Percentiles rank a stretch among this genome's conserved stretches.
Evolutionary conservation across 2,113 vertebrate genomes (phyloP).

Genomic region (Nothoprocta perdicaria): DNA sequence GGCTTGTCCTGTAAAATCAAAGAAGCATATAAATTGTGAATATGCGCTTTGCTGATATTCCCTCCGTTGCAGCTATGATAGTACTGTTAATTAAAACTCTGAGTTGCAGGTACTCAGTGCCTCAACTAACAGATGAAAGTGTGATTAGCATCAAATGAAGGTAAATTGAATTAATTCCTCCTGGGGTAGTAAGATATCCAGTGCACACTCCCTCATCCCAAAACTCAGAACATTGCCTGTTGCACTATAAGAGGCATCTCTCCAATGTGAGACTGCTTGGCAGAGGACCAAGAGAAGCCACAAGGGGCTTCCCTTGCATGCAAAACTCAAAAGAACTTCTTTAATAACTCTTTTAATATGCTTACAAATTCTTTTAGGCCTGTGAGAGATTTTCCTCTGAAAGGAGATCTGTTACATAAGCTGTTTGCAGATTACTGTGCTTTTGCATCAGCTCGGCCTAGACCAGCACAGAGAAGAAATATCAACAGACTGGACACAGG

Average conservation of each 20-base stretch:
- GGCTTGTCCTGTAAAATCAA: neutral
- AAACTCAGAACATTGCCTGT: neutral
- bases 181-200: neutral
- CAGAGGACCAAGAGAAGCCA: neutral
- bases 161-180: constrained; percentile 60
- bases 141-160: constrained; percentile 56
- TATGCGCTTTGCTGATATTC: constrained; percentile 35
- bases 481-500: neutral
- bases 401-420: neutral
- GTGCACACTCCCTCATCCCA: neutral
- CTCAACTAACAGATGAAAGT: constrained; percentile 32
- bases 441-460: neutral
- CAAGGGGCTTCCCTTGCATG: neutral
- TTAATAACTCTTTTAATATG: neutral
- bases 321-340: neutral
- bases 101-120: constrained; percentile 41
- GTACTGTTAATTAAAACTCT: constrained; percentile 48
- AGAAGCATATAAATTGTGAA: neutral
- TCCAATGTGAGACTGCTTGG: neutral
- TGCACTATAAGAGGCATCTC: neutral
- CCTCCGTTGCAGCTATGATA: constrained; percentile 1
- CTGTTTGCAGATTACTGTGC: neutral
- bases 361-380: neutral
- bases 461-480: neutral
- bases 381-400: neutral